Evolutionary conservation across 1,140 invertebrate genomes (phyloP).

Genomic region (Drosophila gunungcola): DNA sequence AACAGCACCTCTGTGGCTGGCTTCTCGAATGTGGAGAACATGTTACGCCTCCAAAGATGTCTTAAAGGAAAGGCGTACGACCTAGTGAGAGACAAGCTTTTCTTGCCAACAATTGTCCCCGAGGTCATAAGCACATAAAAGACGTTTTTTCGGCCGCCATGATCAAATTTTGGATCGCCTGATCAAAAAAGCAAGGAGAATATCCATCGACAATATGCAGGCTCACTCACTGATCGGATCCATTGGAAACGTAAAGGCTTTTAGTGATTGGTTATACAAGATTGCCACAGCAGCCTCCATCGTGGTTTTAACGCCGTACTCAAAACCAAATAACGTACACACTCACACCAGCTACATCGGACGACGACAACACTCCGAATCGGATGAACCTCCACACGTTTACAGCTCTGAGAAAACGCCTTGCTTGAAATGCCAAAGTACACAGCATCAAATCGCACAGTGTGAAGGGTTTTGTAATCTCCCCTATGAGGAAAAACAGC

Average conservation of each 20-base stretch:
- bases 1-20: not conserved
- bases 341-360: not conserved
- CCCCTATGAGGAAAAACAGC: not conserved
- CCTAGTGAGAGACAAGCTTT: conserved; percentile 1
- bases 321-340: not conserved
- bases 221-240: not conserved
- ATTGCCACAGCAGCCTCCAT: not conserved
- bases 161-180: too few relatives aligned
- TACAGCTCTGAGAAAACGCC: too few relatives aligned
- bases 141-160: not conserved
- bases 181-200: not conserved
- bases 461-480: not conserved
- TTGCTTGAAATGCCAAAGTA: too few relatives aligned
- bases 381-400: not conserved
- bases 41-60: conserved; percentile 6
- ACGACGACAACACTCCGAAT: not conserved
- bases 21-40: conserved; percentile 1
- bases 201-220: not conserved
- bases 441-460: too few relatives aligned
- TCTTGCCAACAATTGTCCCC: not conserved
- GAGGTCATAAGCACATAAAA: not conserved
- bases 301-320: not conserved
- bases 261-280: not conserved
- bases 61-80: conserved; percentile 3
- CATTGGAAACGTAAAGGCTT: too few relatives aligned